Base-by-base conservation (phyloP, 2,113 vertebrate genomes). In the Dermatemys mawii region DNA sequence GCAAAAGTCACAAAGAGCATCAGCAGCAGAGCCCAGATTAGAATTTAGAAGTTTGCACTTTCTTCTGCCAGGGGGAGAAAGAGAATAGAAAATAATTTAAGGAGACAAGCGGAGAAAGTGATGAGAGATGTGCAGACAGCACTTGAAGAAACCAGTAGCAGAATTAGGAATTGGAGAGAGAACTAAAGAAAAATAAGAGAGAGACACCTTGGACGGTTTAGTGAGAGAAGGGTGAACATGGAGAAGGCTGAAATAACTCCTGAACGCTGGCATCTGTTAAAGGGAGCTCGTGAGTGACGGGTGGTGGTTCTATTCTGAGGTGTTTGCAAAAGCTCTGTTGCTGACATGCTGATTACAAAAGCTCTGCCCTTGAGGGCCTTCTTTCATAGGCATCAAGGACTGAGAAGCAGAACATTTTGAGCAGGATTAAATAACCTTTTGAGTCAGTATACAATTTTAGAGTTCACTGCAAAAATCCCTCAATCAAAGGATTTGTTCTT, bases 21-120 rank as follows among this genome's bases (percentile, higher is more conserved):
- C 88, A n/a, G 3, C 10, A 41, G 35, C 1, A 0, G 1, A 1
- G 19, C 50, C 4, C 35, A 5, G 48, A 32, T 50, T 79, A 13
- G 67, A 86, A 67, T 27, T 57, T 4, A 0, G 21, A 84, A 88
- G 82, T 55, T 8, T 41, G 82, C 46, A 67, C 1, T 2, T 11
- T 76, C 2, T 84, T 75, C 73, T 14, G 5, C 2, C 84, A 88
- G 86, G 38, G 6, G 79, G 50, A 86, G 6, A 6, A 80, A 35
- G 67, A 17, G 8, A 63, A 13, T 27, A 78, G 82, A 60, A 13
- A 35, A 60, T 32, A 29, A 60, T 60, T 60, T 60, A 60, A 60
- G 35, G 57, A 60, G 29, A 32, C 29, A 32, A 32, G 13, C 5
- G 3, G 12, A 60, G 57, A 60, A 29, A 60, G 29, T 60, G 57